Base-by-base conservation (phyloP, 2,888 invertebrate genomes). In the Linyphia triangularis region DNA sequence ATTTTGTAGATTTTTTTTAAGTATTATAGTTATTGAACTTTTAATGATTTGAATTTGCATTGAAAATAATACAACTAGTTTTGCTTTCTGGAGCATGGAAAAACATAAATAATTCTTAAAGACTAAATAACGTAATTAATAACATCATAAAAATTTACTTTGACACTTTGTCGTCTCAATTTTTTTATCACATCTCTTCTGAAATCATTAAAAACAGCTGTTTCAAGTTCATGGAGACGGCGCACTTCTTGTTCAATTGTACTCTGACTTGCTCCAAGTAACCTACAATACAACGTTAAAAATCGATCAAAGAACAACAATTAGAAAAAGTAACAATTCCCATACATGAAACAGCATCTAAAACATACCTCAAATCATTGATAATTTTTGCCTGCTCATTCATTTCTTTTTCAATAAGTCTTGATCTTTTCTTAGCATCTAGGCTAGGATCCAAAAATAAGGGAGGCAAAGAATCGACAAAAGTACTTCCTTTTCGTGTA, bases 361-460 rank as follows among this genome's bases (percentile, higher is more conserved):
- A 30, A 30, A 78, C 4, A 90, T 92, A 92, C 91, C 96, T 95
- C 90, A 99, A 93, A 93, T 98, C 98, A 92, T 97, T 97, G 89
- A 99, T 98, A 82, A 98, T 96, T 93, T 97, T 97, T 13, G 98
- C 96, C 93, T 99, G 98, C 92, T 99, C 98, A 92, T 97, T 97
- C 97, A 99, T 98, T 93, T 98, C 98, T 92, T 97, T 96, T 93
- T 99, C 98, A 91, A 98, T 97, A 90, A 98, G 94, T 92, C 97
- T 96, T n/a, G 97, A 97, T 19, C 98, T 95, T 92, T 92, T 92
- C 90, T 93, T 93, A 30, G 93, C 92, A 90, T 93, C 93, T 61
- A 93, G 88, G 65, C 90, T 91, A 1, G 92, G 91, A 90, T 93
- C 93, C 92, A 91, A 33, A 43, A 89, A 72, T 22, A 90, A 75